These are phyloP conservation scores for Drepanosiphum platanoidis DNA, from an alignment of 2,888 invertebrate genomes.

Conservation along the genomic window DNA sequence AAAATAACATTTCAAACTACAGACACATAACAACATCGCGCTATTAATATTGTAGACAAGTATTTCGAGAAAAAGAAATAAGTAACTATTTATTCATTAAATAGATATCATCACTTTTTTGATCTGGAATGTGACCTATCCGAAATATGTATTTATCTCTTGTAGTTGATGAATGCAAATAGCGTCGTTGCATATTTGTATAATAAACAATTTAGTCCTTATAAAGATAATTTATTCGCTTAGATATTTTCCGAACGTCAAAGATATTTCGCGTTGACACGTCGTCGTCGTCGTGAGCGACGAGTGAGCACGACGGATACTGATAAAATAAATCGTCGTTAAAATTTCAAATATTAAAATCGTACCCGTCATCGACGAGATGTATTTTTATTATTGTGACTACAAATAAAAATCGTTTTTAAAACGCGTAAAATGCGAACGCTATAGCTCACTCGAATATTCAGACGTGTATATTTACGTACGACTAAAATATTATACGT, in stretches of 20 bases:
- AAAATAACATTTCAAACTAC: not conserved
- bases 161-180: constrained; percentile 10
- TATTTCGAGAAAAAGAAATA: not conserved
- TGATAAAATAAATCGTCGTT: too few relatives aligned
- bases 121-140: constrained; percentile 2
- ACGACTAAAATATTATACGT: too few relatives aligned
- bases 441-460: too few relatives aligned
- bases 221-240: not conserved
- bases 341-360: too few relatives aligned
- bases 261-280: not conserved
- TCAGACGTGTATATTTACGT: too few relatives aligned
- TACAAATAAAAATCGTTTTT: too few relatives aligned
- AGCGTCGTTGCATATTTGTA: not conserved
- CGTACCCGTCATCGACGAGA: too few relatives aligned
- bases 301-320: too few relatives aligned
- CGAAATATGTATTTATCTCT: not conserved
- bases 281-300: too few relatives aligned
- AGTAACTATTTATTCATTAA: constrained; percentile 11
- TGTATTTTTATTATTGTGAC: too few relatives aligned
- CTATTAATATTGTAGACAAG: too few relatives aligned
- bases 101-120: not conserved
- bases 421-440: too few relatives aligned
- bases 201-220: not conserved
- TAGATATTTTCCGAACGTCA: not conserved
- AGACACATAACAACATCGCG: not conserved